Base-by-base conservation (phyloP, 2,113 vertebrate genomes). In the Brachirus orientalis region DNA sequence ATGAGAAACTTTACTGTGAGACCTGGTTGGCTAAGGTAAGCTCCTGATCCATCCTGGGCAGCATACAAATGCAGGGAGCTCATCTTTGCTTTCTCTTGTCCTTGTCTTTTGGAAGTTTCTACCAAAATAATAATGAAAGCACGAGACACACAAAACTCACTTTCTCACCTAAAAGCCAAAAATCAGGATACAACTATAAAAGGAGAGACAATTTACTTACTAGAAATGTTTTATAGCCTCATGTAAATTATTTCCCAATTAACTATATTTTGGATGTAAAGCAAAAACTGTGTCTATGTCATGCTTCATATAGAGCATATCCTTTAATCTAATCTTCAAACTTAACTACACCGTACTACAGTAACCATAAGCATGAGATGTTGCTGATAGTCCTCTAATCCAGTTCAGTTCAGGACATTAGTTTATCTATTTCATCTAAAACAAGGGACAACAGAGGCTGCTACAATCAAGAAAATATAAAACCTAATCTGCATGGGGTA, bases 1-100 rank as follows among this genome's bases (percentile, higher is more conserved):
- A 89, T 89, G 85, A 89, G 85, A 84, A 83, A 58, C 74, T 80
- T 69, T 77, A 75, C 67, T 83, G 80, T 75, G 75, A 83, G 69
- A 51, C 63, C 58, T 65, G 51, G 58, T 66, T 69, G 81, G 69
- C 69, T 70, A 75, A 72, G 78, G 77, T 75, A 80, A 82, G 75
- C 75, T 76, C 45, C 63, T 37, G 20, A 78, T 59, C 63, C 59
- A 37, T 18, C 14, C 51, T 38, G 54, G n/a, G 10, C 74, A 57
- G 87, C 77, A 83, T 88, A 82, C 65, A 80, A 83, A 89, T 77
- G 52, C 45, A 63, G 18, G 17, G 47, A 46, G 64, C 64, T 79
- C 73, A 57, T 71, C 36, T 45, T 1, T 43, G 22, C 40, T 45
- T 55, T 50, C 75, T 47, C 16, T 43, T 55, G 40, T 10, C 7